Evolutionary conservation across 2,797 vertebrate species (phyloP).

Genomic region (Galago senegalensis): DNA sequence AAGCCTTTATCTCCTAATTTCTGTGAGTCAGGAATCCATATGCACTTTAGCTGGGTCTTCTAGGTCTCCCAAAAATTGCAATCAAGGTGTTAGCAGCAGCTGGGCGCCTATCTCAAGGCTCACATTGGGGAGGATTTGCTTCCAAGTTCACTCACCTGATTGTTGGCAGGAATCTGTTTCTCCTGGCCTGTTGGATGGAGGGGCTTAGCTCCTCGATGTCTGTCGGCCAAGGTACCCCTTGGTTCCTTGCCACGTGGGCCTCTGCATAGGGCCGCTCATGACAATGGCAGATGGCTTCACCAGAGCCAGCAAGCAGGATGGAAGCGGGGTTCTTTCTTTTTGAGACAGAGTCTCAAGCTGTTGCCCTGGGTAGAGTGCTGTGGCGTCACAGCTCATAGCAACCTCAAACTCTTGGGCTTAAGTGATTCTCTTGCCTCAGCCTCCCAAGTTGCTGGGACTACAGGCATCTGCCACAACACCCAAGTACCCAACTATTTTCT

Average conservation of each 20-base stretch:
- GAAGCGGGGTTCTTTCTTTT: not conserved
- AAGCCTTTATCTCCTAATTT: not conserved
- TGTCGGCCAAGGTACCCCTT: not conserved
- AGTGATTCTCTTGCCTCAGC: too few species aligned
- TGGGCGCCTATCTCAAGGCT: not conserved
- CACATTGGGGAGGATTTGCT: not conserved
- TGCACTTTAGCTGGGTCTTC: not conserved
- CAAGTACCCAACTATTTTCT: too few species aligned
- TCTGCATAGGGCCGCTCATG: not conserved
- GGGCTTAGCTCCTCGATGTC: not conserved
- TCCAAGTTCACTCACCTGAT: not conserved
- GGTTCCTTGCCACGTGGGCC: not conserved
- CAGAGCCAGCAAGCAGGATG: not conserved
- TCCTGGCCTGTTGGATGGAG: not conserved
- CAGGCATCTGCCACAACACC: too few species aligned
- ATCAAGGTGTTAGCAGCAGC: not conserved
- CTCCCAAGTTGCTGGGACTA: too few species aligned
- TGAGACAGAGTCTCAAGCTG: too few species aligned
- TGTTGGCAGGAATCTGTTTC: not conserved
- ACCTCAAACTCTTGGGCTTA: too few species aligned
- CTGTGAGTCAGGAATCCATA: not conserved
- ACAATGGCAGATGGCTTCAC: not conserved
- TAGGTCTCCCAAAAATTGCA: not conserved
- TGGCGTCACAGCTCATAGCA: too few species aligned
- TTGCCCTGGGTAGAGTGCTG: too few species aligned